phyloP scores from a whole-genome alignment of 2,797 vertebrate species.

The Tadarida brasiliensis region DNA sequence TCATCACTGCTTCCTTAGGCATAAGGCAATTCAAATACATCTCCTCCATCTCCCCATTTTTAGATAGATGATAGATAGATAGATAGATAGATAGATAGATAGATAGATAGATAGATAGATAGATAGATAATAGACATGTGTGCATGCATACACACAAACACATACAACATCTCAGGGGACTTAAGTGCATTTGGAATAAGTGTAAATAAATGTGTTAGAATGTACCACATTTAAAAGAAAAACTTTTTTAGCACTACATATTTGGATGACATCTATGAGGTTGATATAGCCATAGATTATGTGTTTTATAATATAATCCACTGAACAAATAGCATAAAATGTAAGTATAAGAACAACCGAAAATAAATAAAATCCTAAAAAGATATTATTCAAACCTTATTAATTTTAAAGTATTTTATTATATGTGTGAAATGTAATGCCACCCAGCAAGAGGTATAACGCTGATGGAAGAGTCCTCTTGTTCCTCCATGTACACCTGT shows the following conservation, averaged over 20 bases:
- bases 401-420: background rate
- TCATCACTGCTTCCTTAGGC: background rate
- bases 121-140: background rate
- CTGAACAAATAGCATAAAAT: background rate
- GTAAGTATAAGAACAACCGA: background rate
- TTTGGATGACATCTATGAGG: background rate
- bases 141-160: background rate
- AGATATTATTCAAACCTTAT: background rate
- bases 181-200: background rate
- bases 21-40: background rate
- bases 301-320: background rate
- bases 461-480: background rate
- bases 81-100: background rate
- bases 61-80: background rate
- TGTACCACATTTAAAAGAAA: background rate
- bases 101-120: background rate
- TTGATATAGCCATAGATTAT: background rate
- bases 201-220: background rate
- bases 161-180: background rate
- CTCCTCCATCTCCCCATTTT: background rate
- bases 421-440: background rate
- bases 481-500: background rate
- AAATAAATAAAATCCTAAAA: background rate
- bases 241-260: background rate
- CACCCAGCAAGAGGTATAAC: background rate